Base-by-base conservation (phyloP, 2,113 vertebrate genomes). In the Eulemur rufifrons region DNA sequence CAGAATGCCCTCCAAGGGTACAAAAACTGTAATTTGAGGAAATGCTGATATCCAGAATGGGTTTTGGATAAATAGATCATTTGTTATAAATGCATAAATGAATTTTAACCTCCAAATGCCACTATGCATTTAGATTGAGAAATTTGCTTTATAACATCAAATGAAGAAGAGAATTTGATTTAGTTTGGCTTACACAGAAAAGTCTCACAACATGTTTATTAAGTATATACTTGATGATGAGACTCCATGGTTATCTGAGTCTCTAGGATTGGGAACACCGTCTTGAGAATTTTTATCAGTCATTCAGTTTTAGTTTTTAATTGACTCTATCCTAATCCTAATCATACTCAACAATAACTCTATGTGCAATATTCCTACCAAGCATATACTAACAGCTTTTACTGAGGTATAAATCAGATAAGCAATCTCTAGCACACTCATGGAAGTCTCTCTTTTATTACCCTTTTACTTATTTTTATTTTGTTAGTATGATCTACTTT, bases 11-110 rank as follows among this genome's bases (percentile, higher is more conserved):
- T 96, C 42, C 34, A 95, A 94, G 21, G 29, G 84, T n/a, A 50
- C 27, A 78, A 93, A 95, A 96, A 32, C 42, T 68, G 14, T 37
- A 82, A 89, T 96, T 69, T 94, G 29, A 89, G 71, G 39, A 78
- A 71, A 95, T 59, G 1, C 32, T 90, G 45, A 3, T 45, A 34
- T 76, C n/a, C 18, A 83, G 42, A 78, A 84, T 56, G 29, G 39
- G n/a, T 63, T 92, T 89, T 29, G 27, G 50, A 27, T 86, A 88
- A 89, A 54, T 10, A 66, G 29, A 90, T 66, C 34, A 59, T 68
- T 83, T 90, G 63, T 81, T 76, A 94, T 5, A 61, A 82, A 91
- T 71, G 69, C 4, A 7, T 32, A 73, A 71, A 82, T 66, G 66
- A 89, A 82, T 52, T 45, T 50, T 68, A 94, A 87, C 21, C 27